A percentile compares a stretch with the other conserved stretches of the same genome.
Conservation (phyloP, 2,888 invertebrate genomes). For the Neocrepidodera transversa region DNA sequence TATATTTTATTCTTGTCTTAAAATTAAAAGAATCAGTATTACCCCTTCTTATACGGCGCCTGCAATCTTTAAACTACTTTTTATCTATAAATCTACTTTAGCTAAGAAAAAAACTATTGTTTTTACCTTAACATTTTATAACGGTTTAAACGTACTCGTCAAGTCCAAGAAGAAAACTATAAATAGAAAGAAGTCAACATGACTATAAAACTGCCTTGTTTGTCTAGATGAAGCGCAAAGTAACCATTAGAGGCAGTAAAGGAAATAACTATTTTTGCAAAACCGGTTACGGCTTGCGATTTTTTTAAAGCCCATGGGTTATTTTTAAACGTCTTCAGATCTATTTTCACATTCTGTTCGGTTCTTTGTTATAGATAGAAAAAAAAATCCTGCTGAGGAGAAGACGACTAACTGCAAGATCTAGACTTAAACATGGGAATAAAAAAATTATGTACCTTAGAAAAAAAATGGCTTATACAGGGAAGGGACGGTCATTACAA, state of each 20-base stretch:
- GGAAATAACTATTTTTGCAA: slow-evolving; percentile 25
- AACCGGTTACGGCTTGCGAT: slow-evolving; percentile 23
- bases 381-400: too few species aligned
- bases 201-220: slow-evolving; percentile 25
- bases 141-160: slow-evolving; percentile 13
- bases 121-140: slow-evolving; percentile 2
- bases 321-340: slow-evolving; percentile 22
- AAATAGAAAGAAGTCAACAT: slow-evolving; percentile 22
- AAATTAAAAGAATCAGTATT: too few species aligned
- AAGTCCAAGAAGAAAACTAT: slow-evolving; percentile 16
- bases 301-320: slow-evolving; percentile 17
- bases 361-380: slow-evolving; percentile 2
- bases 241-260: slow-evolving; percentile 24
- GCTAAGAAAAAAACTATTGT: background rate
- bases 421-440: too few species aligned
- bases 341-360: slow-evolving; percentile 19
- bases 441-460: too few species aligned
- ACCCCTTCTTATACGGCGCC: too few species aligned
- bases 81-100: background rate
- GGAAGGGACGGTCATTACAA: too few species aligned
- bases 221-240: slow-evolving; percentile 19
- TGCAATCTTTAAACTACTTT: background rate
- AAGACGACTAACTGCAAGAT: too few species aligned
- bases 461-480: too few species aligned
- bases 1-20: too few species aligned